Percentiles rank a stretch among this genome's conserved stretches.
Conservation (phyloP, 2,113 vertebrate species). For the Periophthalmus modestus region DNA sequence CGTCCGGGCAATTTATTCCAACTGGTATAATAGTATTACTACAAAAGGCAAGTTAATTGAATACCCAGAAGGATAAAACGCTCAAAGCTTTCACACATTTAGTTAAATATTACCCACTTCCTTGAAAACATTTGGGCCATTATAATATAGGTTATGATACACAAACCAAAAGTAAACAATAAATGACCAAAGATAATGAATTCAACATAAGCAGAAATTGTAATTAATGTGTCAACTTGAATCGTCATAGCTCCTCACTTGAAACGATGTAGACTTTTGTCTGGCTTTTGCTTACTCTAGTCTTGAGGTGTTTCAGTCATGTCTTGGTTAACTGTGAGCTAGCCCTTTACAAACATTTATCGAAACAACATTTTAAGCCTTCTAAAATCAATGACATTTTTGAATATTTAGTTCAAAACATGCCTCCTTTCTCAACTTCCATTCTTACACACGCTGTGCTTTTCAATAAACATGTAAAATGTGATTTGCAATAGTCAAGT, state of each 20-base stretch:
- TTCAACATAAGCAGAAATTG: constrained; percentile 34
- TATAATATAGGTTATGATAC: constrained; percentile 1
- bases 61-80: constrained; percentile 45
- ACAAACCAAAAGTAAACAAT: constrained; percentile 9
- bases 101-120: constrained; percentile 33
- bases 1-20: constrained; percentile 35
- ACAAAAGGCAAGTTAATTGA: constrained; percentile 60
- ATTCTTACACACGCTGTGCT: constrained; percentile 39
- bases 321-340: background rate
- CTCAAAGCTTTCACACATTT: constrained; percentile 48
- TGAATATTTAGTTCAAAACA: constrained; percentile 17
- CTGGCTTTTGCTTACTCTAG: constrained; percentile 10
- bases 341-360: constrained; percentile 49
- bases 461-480: constrained; percentile 32
- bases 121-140: constrained; percentile 39
- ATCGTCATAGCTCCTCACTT: constrained; percentile 25
- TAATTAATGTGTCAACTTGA: constrained; percentile 33
- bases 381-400: background rate
- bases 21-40: constrained; percentile 43
- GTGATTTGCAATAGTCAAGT: background rate
- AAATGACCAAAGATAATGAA: constrained; percentile 10
- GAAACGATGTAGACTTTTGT: constrained; percentile 20
- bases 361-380: constrained; percentile 13
- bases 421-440: background rate
- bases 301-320: constrained; percentile 19